phyloP scores from a whole-genome alignment of 2,797 vertebrate genomes.

The Etheostoma nigrum region DNA sequence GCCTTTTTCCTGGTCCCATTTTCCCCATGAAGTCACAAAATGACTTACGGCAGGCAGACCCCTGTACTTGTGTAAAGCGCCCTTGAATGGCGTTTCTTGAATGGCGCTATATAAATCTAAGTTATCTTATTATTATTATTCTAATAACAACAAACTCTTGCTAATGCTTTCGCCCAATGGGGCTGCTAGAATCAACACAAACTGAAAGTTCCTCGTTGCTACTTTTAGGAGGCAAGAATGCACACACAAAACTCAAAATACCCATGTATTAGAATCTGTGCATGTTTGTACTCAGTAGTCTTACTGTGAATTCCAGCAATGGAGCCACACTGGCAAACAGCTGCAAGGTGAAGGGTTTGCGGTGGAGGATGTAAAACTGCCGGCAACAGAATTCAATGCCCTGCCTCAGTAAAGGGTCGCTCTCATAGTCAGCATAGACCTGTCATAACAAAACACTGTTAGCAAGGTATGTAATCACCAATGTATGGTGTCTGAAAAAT shows the following conservation, averaged over 20 bases:
- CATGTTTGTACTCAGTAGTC: slow-evolving; percentile 32
- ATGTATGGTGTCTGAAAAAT: no score
- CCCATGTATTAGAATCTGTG: background rate
- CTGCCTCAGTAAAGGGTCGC: slow-evolving; percentile 93
- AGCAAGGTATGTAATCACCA: background rate
- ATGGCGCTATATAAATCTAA: no score
- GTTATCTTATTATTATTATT: no score
- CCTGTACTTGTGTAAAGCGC: no score
- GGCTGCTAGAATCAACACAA: no score
- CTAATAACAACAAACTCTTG: no score
- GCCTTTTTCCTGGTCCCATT: no score
- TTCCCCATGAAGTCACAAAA: no score
- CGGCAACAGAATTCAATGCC: slow-evolving; percentile 97
- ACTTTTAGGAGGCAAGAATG: background rate
- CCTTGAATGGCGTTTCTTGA: no score
- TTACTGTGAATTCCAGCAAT: slow-evolving; percentile 96
- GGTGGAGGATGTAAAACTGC: slow-evolving; percentile 97
- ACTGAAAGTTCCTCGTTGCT: no score
- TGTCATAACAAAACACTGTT: slow-evolving; percentile 51
- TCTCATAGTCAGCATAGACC: slow-evolving; percentile 98
- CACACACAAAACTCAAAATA: background rate
- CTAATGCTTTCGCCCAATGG: no score
- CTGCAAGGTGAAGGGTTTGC: slow-evolving; percentile 97
- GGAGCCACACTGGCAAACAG: slow-evolving; percentile 98
- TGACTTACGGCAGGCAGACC: no score